Evolutionary conservation across 2,888 invertebrate species (phyloP).

Genomic region (Acrocera orbiculus): DNA sequence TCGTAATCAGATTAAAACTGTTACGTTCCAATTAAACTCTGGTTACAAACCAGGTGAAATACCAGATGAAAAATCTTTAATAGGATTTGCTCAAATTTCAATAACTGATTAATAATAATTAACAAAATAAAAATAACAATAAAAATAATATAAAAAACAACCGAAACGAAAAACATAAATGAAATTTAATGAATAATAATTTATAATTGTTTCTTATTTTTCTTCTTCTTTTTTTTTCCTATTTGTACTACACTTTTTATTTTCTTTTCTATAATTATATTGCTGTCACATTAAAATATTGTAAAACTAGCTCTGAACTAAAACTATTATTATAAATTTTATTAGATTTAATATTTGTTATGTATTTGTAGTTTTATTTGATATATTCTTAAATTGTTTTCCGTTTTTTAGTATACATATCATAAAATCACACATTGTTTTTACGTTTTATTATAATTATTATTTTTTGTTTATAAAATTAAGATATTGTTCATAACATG

Average conservation of each 20-base stretch:
- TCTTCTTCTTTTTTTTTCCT: constrained; percentile 3
- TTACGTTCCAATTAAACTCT: constrained; percentile 75
- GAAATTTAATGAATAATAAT: constrained; percentile 10
- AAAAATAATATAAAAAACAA: constrained; percentile 6
- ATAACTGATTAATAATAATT: constrained; percentile 53
- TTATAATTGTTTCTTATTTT: constrained; percentile 1
- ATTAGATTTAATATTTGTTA: constrained; percentile 5
- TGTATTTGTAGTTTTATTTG: constrained; percentile 7
- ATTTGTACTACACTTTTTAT: too few species aligned
- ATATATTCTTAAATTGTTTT: constrained; percentile 5
- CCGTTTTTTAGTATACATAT: constrained; percentile 6
- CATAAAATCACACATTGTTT: too few species aligned
- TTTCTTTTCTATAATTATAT: too few species aligned
- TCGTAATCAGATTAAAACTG: constrained; percentile 45
- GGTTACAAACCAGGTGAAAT: constrained; percentile 56
- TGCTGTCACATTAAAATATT: too few species aligned
- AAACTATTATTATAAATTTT: too few species aligned
- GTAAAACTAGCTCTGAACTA: too few species aligned
- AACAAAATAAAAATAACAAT: constrained; percentile 5
- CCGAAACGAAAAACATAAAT: constrained; percentile 7
- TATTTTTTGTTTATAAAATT: too few species aligned
- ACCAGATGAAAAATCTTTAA: constrained; percentile 83
- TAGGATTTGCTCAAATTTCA: constrained; percentile 96
- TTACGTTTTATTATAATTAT: too few species aligned
- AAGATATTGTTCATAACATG: too few species aligned